phyloP scores from a whole-genome alignment of 2,797 vertebrate genomes.

The Myripristis murdjan region DNA sequence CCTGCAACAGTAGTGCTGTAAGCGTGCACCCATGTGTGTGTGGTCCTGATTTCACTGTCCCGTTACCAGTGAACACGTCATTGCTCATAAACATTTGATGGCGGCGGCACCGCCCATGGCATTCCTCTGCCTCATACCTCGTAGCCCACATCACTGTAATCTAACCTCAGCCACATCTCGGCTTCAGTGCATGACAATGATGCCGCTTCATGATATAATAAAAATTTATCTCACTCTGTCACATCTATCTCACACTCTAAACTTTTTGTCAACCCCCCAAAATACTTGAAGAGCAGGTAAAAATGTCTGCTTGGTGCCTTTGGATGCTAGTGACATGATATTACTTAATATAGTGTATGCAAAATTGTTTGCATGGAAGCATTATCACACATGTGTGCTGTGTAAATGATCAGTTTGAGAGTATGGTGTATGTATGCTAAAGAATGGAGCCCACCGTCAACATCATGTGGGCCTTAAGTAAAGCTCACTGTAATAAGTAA shows the following conservation, averaged over 20 bases:
- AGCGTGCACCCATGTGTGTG: constrained; percentile 54
- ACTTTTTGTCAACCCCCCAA: neutral
- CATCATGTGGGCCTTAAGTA: too few relatives aligned
- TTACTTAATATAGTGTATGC: neutral
- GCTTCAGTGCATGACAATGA: constrained; percentile 33
- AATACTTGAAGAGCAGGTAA: neutral
- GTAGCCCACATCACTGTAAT: constrained; percentile 53
- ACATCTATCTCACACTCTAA: neutral
- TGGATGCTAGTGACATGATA: neutral
- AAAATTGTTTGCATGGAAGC: too few relatives aligned
- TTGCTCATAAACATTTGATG: constrained; percentile 69
- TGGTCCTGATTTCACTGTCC: constrained; percentile 68
- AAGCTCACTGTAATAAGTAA: too few relatives aligned
- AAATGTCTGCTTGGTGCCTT: neutral
- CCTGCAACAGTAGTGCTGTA: constrained; percentile 49
- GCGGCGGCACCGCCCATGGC: constrained; percentile 61
- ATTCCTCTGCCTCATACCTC: constrained; percentile 62
- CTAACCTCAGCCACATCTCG: constrained; percentile 47
- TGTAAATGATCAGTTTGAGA: too few relatives aligned
- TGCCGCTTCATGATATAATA: constrained; percentile 42
- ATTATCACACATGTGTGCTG: too few relatives aligned
- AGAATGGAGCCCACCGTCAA: too few relatives aligned
- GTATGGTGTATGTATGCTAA: too few relatives aligned
- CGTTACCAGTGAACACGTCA: constrained; percentile 63
- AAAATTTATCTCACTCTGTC: constrained; percentile 34